Evolutionary conservation across 2,797 vertebrate species (phyloP).

Genomic region (Labeo calbasu): DNA sequence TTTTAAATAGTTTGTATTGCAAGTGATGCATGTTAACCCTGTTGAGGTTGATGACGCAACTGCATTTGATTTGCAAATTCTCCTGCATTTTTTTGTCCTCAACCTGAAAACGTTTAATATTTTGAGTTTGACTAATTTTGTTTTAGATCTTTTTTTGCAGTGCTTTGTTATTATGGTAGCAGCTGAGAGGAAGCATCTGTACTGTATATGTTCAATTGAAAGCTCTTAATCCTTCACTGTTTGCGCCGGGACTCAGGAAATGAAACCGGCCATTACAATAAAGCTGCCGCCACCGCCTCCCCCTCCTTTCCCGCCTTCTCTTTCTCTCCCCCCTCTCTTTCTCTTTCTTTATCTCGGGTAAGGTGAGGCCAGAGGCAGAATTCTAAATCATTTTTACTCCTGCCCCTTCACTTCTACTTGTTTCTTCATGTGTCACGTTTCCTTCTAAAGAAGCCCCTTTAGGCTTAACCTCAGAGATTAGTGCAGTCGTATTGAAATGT

Average conservation of each 20-base stretch:
- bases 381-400: conserved; percentile 16
- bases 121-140: background rate
- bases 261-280: conserved; percentile 53
- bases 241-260: conserved; percentile 59
- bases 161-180: conserved; percentile 62
- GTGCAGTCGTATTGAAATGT: background rate
- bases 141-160: conserved; percentile 28
- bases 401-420: background rate
- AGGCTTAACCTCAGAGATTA: background rate
- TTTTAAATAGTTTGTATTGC: background rate
- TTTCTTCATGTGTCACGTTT: conserved; percentile 6
- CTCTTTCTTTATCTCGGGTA: background rate
- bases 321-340: background rate
- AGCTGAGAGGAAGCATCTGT: conserved; percentile 54
- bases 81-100: background rate
- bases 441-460: background rate
- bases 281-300: conserved; percentile 9
- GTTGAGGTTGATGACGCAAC: background rate
- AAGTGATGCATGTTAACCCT: background rate
- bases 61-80: conserved; percentile 5
- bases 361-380: conserved; percentile 37
- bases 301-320: conserved; percentile 4
- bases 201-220: conserved; percentile 43
- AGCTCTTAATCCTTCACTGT: conserved; percentile 52
- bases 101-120: background rate